A percentile compares a stretch with the other conserved stretches of the same genome.
These are phyloP conservation scores for Lasiurus borealis DNA, from an alignment of 2,113 vertebrate species.

Conservation along the genomic window DNA sequence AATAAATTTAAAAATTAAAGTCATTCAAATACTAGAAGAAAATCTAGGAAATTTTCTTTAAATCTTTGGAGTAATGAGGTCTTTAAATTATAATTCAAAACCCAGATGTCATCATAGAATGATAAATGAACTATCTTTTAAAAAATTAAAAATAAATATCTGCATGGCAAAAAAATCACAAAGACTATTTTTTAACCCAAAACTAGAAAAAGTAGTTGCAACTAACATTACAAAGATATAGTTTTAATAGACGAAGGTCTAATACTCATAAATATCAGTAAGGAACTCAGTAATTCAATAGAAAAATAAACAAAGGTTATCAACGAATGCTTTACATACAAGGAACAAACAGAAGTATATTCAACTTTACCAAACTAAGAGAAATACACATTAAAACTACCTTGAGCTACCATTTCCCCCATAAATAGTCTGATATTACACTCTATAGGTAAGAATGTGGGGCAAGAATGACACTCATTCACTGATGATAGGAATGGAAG, in stretches of 20 bases:
- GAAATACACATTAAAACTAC: background rate
- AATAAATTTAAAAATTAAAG: background rate
- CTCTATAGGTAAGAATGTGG: background rate
- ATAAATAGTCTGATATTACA: background rate
- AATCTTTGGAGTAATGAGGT: too few relatives aligned
- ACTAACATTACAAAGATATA: background rate
- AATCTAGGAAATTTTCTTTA: background rate
- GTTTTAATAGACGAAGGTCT: background rate
- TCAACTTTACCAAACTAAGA: background rate
- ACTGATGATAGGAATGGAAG: background rate
- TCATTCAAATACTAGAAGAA: background rate
- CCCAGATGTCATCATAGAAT: background rate
- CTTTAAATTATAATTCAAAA: constrained; percentile 8
- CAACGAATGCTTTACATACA: background rate
- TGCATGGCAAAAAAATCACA: background rate
- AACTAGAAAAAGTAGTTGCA: background rate
- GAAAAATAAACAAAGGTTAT: background rate
- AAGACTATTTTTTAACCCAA: background rate
- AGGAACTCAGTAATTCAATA: background rate
- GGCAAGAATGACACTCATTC: background rate
- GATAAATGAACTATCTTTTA: background rate
- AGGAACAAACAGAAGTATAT: background rate
- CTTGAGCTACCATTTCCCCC: background rate
- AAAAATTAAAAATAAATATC: background rate
- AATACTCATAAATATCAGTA: background rate